Percentiles rank a stretch among this genome's conserved stretches.
Evolutionary conservation across 2,113 vertebrate genomes (phyloP).

Genomic region (Gadus chalcogrammus): DNA sequence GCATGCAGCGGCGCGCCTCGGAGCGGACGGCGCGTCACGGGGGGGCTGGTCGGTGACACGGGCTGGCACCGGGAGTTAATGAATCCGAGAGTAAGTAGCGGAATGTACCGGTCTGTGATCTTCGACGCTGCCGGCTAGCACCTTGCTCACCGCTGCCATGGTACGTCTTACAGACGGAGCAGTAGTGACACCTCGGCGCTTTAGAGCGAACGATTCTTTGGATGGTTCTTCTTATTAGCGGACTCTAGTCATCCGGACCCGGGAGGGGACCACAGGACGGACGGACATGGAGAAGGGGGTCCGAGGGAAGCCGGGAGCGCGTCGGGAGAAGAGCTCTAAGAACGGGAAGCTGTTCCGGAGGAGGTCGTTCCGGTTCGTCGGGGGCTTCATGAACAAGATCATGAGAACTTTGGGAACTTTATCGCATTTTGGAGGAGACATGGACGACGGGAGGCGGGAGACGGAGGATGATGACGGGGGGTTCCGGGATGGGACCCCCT

Average conservation of each 20-base stretch:
- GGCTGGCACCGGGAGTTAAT: conserved; percentile 24
- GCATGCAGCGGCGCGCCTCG: too few species aligned
- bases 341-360: conserved; percentile 68
- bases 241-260: not conserved
- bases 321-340: conserved; percentile 66
- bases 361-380: conserved; percentile 76
- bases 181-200: conserved; percentile 36
- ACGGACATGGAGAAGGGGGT: conserved; percentile 49
- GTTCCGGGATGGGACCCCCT: conserved; percentile 56
- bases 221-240: too few species aligned
- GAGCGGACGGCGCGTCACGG: not conserved
- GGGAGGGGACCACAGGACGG: not conserved
- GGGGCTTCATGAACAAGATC: conserved; percentile 76
- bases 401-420: conserved; percentile 78
- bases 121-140: too few species aligned
- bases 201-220: not conserved
- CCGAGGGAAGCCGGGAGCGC: conserved; percentile 44
- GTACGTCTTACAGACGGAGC: conserved; percentile 44
- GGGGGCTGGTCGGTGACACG: conserved; percentile 22
- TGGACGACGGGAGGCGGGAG: conserved; percentile 46
- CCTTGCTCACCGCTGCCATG: conserved; percentile 37
- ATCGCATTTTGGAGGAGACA: conserved; percentile 66
- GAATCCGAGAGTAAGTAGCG: conserved; percentile 48
- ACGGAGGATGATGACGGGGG: conserved; percentile 77
- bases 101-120: conserved; percentile 38